Percentiles rank a stretch among this genome's conserved stretches.
These are phyloP conservation scores for Hemiscyllium ocellatum DNA, from an alignment of 2,113 vertebrate species.

Conservation along the genomic window DNA sequence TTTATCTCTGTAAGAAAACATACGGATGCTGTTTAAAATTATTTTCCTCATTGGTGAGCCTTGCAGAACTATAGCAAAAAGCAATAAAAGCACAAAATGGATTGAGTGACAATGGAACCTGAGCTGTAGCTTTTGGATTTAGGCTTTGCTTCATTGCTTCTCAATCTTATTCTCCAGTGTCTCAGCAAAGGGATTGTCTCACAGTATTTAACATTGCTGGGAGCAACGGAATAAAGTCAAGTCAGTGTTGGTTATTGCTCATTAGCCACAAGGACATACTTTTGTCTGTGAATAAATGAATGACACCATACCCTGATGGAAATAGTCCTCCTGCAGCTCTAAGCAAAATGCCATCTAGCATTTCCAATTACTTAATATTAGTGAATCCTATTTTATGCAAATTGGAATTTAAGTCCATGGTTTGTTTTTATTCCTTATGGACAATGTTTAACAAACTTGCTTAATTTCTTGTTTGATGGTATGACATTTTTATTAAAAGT, in stretches of 20 bases:
- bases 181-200: slow-evolving; percentile 55
- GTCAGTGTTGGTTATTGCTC: slow-evolving; percentile 80
- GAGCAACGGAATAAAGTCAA: slow-evolving; percentile 69
- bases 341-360: slow-evolving; percentile 77
- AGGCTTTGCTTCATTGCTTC: slow-evolving; percentile 57
- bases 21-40: background rate
- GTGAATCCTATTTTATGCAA: slow-evolving; percentile 69
- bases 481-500: slow-evolving; percentile 20
- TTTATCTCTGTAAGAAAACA: slow-evolving; percentile 55
- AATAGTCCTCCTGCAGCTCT: slow-evolving; percentile 67
- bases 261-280: slow-evolving; percentile 80
- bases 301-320: slow-evolving; percentile 66
- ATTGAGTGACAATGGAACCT: slow-evolving; percentile 38
- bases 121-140: slow-evolving; percentile 9
- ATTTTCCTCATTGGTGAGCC: background rate
- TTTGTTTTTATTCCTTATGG: slow-evolving; percentile 66
- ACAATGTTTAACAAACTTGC: slow-evolving; percentile 22
- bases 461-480: slow-evolving; percentile 21
- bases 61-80: slow-evolving; percentile 24
- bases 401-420: slow-evolving; percentile 61
- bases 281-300: slow-evolving; percentile 71
- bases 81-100: slow-evolving; percentile 47
- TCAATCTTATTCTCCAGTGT: slow-evolving; percentile 58
- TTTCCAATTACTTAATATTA: slow-evolving; percentile 72
- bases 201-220: slow-evolving; percentile 68